Evolutionary conservation across 2,888 invertebrate species (phyloP).

Genomic region (Hoplodrina ambigua): DNA sequence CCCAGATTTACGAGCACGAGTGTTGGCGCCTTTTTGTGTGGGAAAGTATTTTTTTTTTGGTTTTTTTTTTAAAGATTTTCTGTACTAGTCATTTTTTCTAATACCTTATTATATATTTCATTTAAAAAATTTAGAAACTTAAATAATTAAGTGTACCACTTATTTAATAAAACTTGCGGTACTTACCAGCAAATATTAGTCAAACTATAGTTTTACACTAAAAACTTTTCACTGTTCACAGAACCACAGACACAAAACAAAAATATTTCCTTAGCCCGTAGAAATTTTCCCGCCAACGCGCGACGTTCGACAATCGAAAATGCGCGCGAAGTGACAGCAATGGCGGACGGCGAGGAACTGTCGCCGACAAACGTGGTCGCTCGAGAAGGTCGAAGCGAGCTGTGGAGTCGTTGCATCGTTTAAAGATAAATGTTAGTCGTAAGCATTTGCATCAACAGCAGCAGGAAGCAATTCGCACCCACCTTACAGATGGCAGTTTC

Average conservation of each 20-base stretch:
- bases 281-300: conserved; percentile 54
- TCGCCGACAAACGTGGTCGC: conserved; percentile 46
- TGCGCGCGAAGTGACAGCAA: conserved; percentile 71
- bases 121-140: too few species aligned
- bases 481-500: conserved; percentile 38
- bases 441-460: conserved; percentile 56
- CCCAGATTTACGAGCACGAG: too few species aligned
- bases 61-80: too few species aligned
- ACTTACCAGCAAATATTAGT: conserved; percentile 45
- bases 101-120: too few species aligned
- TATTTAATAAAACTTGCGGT: neutral
- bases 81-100: too few species aligned
- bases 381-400: conserved; percentile 63
- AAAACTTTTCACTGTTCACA: conserved; percentile 48
- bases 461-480: conserved; percentile 61
- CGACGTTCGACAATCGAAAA: conserved; percentile 64
- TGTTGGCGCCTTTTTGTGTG: too few species aligned
- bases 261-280: conserved; percentile 19
- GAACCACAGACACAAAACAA: conserved; percentile 48
- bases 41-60: too few species aligned
- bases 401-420: conserved; percentile 58
- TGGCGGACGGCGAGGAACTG: conserved; percentile 70
- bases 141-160: too few species aligned
- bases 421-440: conserved; percentile 41
- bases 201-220: conserved; percentile 6